Evolutionary conservation across 1,140 invertebrate species (phyloP).

Genomic region (Asobara japonica): DNA sequence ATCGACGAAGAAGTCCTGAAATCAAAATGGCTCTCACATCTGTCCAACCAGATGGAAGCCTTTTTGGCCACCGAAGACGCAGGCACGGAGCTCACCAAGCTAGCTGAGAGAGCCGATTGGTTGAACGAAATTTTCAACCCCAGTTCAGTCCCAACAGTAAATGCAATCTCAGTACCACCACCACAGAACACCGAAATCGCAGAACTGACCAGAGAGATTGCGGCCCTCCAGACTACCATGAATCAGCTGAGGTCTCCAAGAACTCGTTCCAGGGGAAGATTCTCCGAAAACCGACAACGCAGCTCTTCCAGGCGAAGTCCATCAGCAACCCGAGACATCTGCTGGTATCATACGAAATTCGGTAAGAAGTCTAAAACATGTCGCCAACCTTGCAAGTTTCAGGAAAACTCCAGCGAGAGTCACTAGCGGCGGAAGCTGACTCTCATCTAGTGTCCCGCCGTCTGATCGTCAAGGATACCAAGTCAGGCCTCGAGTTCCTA

Average conservation of each 20-base stretch:
- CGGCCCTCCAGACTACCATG: no score
- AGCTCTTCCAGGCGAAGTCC: neutral
- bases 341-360: conserved; percentile 44
- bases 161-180: no score
- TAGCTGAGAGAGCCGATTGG: no score
- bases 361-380: conserved; percentile 16
- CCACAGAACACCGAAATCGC: no score
- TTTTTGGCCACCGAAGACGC: conserved; percentile 30
- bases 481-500: conserved; percentile 34
- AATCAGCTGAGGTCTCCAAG: no score
- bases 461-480: conserved; percentile 40
- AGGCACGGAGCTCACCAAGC: no score
- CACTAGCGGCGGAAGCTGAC: conserved; percentile 42
- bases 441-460: neutral
- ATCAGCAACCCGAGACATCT: conserved; percentile 13
- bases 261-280: conserved; percentile 35
- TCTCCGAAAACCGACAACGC: conserved; percentile 35
- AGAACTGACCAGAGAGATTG: no score
- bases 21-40: conserved; percentile 34
- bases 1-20: conserved; percentile 12
- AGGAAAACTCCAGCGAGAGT: conserved; percentile 27
- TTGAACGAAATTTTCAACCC: no score
- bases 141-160: no score
- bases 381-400: neutral
- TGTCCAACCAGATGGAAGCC: conserved; percentile 37